Conservation (phyloP, 1,140 invertebrate genomes). For the Nasonia longicornis region DNA sequence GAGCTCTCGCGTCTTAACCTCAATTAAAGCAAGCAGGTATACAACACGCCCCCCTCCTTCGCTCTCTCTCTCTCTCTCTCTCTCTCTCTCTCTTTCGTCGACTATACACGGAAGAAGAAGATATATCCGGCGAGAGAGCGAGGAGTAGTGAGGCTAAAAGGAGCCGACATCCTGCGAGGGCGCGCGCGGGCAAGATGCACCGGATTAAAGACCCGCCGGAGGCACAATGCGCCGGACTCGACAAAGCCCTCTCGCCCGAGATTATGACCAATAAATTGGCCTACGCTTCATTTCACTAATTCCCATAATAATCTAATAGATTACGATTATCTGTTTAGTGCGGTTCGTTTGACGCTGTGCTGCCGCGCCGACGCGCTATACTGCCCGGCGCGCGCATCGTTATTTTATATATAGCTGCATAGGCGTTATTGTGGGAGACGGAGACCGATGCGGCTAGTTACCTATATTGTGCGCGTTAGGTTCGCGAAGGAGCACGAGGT, state of each 20-base stretch:
- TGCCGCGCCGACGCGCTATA: background rate
- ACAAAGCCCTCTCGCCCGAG: slow-evolving; percentile 55
- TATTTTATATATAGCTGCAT: background rate
- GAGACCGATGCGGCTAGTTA: no score
- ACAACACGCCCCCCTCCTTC: background rate
- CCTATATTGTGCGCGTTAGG: no score
- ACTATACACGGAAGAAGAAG: slow-evolving; percentile 25
- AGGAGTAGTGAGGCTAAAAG: slow-evolving; percentile 54
- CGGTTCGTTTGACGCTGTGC: slow-evolving; percentile 59
- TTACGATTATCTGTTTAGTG: slow-evolving; percentile 69
- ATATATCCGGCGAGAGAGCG: background rate
- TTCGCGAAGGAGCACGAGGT: background rate
- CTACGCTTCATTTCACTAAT: slow-evolving; percentile 68
- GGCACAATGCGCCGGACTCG: slow-evolving; percentile 52
- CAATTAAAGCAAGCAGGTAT: slow-evolving; percentile 62
- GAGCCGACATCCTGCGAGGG: slow-evolving; percentile 52
- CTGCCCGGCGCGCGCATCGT: background rate
- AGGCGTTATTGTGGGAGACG: background rate
- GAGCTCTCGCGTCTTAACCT: slow-evolving; percentile 50
- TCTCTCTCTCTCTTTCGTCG: slow-evolving; percentile 21
- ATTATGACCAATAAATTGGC: slow-evolving; percentile 69
- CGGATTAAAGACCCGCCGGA: slow-evolving; percentile 60
- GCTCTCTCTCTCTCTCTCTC: background rate
- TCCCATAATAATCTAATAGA: slow-evolving; percentile 69
- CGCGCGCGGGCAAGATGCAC: background rate